Evolutionary conservation across 2,888 invertebrate species (phyloP), one percentile per base, ranked within the genome.

Genomic region (Meghimatium bilineatum): DNA sequence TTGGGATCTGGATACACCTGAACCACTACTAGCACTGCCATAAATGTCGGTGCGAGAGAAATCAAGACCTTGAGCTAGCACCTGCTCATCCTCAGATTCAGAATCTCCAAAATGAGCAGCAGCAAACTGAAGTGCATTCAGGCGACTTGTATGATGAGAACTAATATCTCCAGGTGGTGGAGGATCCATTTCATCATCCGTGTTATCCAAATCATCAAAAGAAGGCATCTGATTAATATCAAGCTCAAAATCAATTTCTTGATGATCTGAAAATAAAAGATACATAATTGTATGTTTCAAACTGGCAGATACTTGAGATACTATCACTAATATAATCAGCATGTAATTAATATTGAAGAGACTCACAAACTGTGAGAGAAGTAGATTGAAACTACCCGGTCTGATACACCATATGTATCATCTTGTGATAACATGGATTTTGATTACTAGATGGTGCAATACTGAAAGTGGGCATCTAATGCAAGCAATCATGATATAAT

Each of bases 221-320:
- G 91, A 91, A 10, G 91, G 91, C 91, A 91, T 90, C 82, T 88
- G 86, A 29, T 89, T 89, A 26, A 91, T 84, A 66, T 89, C 89
- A 76, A 87, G 87, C 26, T 88, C 88, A 85, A 91, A 90, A 36
- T 91, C 90, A 38, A 86, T 87, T 49, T 88, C 88, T 34, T 84
- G 82, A 38, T 56, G 34, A 26, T 85, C 86, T 85, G 84, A 5
- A 75, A 32, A 83, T 8, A 56, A 17, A 63, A 63, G 74, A 71
- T 3, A 56, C 20, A 56, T 44, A 12, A 44, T 56, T 49, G 12
- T 20, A n/a, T 17, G 60, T n/a, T 80, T 52, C 20, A 32, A 38
- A 66, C 66, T 44, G 17, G 60, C 20, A 78, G n/a, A n/a, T n/a
- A n/a, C 14, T 23, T 36, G 52, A 12, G 1, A n/a, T 49, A 56